A percentile compares a stretch with the other conserved stretches of the same genome.
phyloP scores from a whole-genome alignment of 2,888 invertebrate genomes.

The Helobdella robusta region DNA sequence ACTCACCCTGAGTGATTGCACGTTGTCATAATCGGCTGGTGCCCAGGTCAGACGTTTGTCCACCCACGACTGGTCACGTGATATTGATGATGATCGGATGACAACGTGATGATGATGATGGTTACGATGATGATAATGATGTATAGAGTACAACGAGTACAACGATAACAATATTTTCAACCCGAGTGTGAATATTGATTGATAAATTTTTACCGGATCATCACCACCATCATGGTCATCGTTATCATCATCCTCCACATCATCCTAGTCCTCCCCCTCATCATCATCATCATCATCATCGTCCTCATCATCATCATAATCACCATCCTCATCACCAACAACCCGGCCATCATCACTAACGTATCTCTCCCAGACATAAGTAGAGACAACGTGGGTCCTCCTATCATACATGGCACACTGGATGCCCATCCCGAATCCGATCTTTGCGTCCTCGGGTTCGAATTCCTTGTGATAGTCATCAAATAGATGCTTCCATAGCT shows the following conservation, averaged over 20 bases:
- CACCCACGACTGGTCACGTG: too few species aligned
- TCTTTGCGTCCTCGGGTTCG: neutral
- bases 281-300: conserved; percentile 1
- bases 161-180: too few species aligned
- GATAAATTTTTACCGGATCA: too few species aligned
- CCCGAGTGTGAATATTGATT: too few species aligned
- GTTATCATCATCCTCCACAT: neutral
- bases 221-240: neutral
- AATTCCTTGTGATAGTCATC: neutral
- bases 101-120: too few species aligned
- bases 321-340: conserved; percentile 2
- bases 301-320: neutral
- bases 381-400: neutral
- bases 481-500: neutral
- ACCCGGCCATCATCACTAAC: neutral
- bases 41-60: conserved; percentile 5
- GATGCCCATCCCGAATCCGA: neutral
- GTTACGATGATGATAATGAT: too few species aligned
- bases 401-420: neutral
- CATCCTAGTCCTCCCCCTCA: neutral
- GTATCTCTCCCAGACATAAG: neutral
- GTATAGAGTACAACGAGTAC: too few species aligned
- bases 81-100: too few species aligned
- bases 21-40: conserved; percentile 12
- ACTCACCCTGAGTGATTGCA: neutral